phyloP scores from a whole-genome alignment of 2,113 vertebrate genomes.

The Sceloporus undulatus region DNA sequence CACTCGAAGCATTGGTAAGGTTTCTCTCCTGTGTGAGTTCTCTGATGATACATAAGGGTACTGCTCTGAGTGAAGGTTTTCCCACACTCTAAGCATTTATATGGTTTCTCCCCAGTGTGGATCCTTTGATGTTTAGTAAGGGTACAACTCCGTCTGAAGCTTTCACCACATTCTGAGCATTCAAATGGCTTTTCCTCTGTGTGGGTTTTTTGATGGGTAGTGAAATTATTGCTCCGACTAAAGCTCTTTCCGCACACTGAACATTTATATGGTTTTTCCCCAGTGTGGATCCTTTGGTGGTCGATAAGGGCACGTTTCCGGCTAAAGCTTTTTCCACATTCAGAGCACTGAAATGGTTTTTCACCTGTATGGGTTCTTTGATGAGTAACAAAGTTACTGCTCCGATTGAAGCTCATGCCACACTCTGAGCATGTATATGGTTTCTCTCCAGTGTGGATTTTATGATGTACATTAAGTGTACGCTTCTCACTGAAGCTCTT shows the following conservation, averaged over 20 bases:
- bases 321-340: slow-evolving; percentile 3
- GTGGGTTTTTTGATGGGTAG: not conserved
- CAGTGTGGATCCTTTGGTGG: not conserved
- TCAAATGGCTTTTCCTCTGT: not conserved
- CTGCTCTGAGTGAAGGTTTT: not conserved
- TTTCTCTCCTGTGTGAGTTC: not conserved
- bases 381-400: not conserved
- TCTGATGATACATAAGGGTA: not conserved
- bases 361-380: not conserved
- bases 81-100: not conserved
- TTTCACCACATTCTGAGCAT: not conserved
- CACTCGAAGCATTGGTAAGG: not conserved
- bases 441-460: not conserved
- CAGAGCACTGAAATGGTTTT: not conserved
- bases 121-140: not conserved
- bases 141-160: not conserved
- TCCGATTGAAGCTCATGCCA: not conserved
- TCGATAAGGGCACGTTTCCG: not conserved
- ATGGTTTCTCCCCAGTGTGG: not conserved
- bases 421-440: not conserved
- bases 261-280: not conserved
- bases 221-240: not conserved
- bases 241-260: not conserved
- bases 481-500: not conserved
- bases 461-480: not conserved